Evolutionary conservation across 2,888 invertebrate species (phyloP).

Genomic region (Tetrapedia diversipes): DNA sequence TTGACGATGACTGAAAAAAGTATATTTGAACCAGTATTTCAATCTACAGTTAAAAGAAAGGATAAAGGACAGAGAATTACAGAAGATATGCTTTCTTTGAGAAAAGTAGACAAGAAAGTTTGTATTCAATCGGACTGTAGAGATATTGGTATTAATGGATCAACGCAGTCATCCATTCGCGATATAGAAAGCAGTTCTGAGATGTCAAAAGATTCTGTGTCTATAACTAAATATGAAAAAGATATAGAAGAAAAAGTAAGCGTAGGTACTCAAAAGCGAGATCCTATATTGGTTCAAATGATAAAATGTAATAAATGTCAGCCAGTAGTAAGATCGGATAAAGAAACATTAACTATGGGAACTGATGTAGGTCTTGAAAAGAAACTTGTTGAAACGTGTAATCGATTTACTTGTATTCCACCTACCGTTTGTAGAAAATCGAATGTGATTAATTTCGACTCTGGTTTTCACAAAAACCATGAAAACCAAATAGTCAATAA

Average conservation of each 20-base stretch:
- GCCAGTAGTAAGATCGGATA: conserved; percentile 31
- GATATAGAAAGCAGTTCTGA: conserved; percentile 14
- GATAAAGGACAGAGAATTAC: background rate
- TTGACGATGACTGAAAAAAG: conserved; percentile 1
- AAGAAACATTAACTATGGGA: conserved; percentile 29
- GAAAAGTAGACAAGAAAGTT: conserved; percentile 38
- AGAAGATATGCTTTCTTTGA: background rate
- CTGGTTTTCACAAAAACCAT: background rate
- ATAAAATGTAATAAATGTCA: conserved; percentile 43
- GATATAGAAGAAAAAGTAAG: conserved; percentile 10
- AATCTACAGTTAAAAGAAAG: background rate
- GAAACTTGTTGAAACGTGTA: conserved; percentile 24
- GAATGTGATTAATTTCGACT: background rate
- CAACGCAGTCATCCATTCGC: conserved; percentile 1
- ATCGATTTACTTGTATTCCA: conserved; percentile 22
- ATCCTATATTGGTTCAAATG: conserved; percentile 58
- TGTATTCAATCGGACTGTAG: background rate
- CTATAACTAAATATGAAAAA: background rate
- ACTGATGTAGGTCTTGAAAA: background rate
- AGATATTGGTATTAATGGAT: conserved; percentile 32
- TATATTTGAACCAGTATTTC: background rate
- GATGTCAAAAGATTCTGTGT: conserved; percentile 1
- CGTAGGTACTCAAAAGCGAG: conserved; percentile 56
- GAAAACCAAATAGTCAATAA: background rate
- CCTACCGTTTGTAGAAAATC: background rate